Conservation (phyloP, 2,797 vertebrate genomes). For the Amblyopsis hoosieri region DNA sequence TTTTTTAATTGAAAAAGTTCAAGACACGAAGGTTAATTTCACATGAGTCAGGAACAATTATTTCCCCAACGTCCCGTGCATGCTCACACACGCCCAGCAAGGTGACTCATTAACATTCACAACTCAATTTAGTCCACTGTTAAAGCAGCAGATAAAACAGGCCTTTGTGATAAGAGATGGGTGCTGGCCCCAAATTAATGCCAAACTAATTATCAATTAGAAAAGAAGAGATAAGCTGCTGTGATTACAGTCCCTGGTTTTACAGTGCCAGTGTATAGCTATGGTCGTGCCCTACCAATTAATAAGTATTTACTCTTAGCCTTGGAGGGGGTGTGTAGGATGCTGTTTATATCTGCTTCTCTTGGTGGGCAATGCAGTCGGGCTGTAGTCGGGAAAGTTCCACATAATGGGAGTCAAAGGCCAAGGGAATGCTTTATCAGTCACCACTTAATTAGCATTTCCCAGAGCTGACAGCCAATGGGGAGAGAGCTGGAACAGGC, state of each 20-base stretch:
- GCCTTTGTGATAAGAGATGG: constrained; percentile 75
- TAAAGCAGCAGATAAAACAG: constrained; percentile 68
- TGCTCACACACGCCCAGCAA: constrained; percentile 40
- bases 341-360: constrained; percentile 49
- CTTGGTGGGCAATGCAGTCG: constrained; percentile 42
- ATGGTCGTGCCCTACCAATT: constrained; percentile 45
- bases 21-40: constrained; percentile 64
- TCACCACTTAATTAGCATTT: constrained; percentile 69
- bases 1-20: constrained; percentile 22
- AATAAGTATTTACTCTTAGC: constrained; percentile 55
- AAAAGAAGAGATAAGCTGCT: constrained; percentile 54
- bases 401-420: constrained; percentile 62
- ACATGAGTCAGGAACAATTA: constrained; percentile 69
- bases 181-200: constrained; percentile 68
- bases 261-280: constrained; percentile 19
- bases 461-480: constrained; percentile 61
- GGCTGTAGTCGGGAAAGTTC: constrained; percentile 61
- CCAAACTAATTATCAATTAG: constrained; percentile 77
- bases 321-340: constrained; percentile 28
- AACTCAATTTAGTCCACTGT: constrained; percentile 68
- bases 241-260: constrained; percentile 56
- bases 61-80: constrained; percentile 56
- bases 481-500: constrained; percentile 44
- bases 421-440: constrained; percentile 69
- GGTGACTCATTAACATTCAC: constrained; percentile 71